Conservation (phyloP, 1,140 invertebrate genomes). For the Caenorhabditis elegans region DNA sequence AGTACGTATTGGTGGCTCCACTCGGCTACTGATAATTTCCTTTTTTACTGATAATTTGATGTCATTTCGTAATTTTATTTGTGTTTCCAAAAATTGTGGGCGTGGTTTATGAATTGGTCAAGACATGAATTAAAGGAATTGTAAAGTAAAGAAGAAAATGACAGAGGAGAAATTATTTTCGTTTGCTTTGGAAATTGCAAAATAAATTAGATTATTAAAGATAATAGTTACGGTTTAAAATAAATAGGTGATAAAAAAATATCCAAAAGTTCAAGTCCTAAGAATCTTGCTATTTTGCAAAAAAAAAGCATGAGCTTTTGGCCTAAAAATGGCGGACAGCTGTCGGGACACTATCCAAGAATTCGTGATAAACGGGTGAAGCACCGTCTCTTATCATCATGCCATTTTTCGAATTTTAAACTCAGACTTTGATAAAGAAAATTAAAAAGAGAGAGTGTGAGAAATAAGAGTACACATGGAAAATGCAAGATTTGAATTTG, state of each 20-base stretch:
- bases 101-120: neutral
- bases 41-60: neutral
- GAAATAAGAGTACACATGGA: neutral
- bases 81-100: neutral
- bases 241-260: neutral
- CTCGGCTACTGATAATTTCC: conserved; percentile 4
- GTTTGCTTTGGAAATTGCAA: no score
- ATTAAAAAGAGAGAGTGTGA: neutral
- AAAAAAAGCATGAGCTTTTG: neutral
- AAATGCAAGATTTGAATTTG: neutral
- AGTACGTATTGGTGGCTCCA: neutral
- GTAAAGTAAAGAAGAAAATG: no score
- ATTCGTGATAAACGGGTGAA: conserved; percentile 29
- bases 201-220: neutral
- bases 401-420: conserved; percentile 27
- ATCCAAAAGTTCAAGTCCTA: no score
- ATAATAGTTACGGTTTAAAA: neutral
- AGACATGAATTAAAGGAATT: neutral
- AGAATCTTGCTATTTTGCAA: no score
- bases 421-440: neutral
- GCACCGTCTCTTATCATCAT: conserved; percentile 13
- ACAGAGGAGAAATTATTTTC: no score
- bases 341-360: conserved; percentile 3
- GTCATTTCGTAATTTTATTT: neutral
- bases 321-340: conserved; percentile 25